Conservation (phyloP, 2,888 invertebrate species). For the Malacosoma neustria region DNA sequence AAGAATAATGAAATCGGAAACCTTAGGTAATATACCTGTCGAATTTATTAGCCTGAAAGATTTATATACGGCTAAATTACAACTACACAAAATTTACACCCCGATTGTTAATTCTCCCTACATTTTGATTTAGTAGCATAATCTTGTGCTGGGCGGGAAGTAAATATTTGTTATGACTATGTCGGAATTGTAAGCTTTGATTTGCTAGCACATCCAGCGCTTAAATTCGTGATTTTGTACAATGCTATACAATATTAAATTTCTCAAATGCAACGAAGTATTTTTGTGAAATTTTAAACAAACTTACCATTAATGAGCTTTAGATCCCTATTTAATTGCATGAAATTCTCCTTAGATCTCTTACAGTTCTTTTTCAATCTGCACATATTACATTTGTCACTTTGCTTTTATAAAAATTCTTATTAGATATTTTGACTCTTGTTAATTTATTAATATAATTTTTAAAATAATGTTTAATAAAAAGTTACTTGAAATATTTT, state of each 20-base stretch:
- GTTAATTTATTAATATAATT: too few species aligned
- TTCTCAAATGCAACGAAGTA: too few species aligned
- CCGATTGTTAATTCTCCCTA: slow-evolving; percentile 16
- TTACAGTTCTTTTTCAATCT: too few species aligned
- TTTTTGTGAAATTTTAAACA: slow-evolving; percentile 2
- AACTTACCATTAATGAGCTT: background rate
- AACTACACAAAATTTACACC: background rate
- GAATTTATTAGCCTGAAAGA: slow-evolving; percentile 30
- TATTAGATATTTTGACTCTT: too few species aligned
- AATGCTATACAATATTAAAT: background rate
- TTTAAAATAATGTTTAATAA: too few species aligned
- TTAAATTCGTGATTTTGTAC: slow-evolving; percentile 4
- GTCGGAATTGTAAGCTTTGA: slow-evolving; percentile 8
- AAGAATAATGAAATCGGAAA: slow-evolving; percentile 24
- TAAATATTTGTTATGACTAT: slow-evolving; percentile 41
- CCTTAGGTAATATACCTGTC: slow-evolving; percentile 27
- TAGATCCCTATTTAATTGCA: too few species aligned
- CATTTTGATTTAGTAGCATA: slow-evolving; percentile 27
- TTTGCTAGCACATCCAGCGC: slow-evolving; percentile 18
- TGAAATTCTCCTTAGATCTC: too few species aligned
- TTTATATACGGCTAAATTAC: slow-evolving; percentile 18
- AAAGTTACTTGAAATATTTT: too few species aligned
- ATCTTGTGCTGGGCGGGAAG: slow-evolving; percentile 25
- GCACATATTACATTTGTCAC: too few species aligned
- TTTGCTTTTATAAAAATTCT: too few species aligned